Base-by-base conservation (phyloP, 1,140 invertebrate genomes). In the Aphaenogaster ashmeadi region DNA sequence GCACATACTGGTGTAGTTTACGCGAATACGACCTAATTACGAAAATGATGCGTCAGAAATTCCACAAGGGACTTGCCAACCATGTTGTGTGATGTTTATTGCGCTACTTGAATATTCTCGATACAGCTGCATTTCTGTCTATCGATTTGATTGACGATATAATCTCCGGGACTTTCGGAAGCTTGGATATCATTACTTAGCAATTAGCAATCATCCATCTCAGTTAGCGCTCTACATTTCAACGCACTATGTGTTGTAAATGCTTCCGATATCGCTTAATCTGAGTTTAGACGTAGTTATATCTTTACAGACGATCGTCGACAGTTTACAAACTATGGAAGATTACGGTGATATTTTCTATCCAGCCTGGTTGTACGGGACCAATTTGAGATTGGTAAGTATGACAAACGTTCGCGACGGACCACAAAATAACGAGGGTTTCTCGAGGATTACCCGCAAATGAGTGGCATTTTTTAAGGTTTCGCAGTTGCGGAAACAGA, bases 311-410 rank as follows among this genome's bases (percentile, higher is more conserved):
- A 84, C 27, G 33, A 62, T 84, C 41, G 18, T 36, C 27, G 18
- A 18, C 27, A 50, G 72, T 87, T 84, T 62, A 47, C 79, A 56
- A 72, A 83, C 77, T 38, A 58, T 56, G 27, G 9, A 38, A 71
- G 89, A 90, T 91, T 88, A 90, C 44, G 21, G 38, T 18, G 72
- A 83, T 86, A 89, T 74, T 88, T 91, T 86, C 72, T 71, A 90
- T 83, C 71, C 66, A 47, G 62, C n/a, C 71, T 27, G 18, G 33
- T 78, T 83, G 47, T 85, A 64, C 84, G 79, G 36, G 83, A 38
- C 78, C 90, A 91, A 91, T 91, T 91, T 89, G 85, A 33, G 75
- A 89, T 89, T 52, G 44, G 79, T 89, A 92, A 91, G 90, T 87
- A 90, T 92, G 91, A 92, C 87, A 83, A 86, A 92, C 87, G 87